phyloP scores from a whole-genome alignment of 2,888 invertebrate genomes.

The Cryptus viduatorius region DNA sequence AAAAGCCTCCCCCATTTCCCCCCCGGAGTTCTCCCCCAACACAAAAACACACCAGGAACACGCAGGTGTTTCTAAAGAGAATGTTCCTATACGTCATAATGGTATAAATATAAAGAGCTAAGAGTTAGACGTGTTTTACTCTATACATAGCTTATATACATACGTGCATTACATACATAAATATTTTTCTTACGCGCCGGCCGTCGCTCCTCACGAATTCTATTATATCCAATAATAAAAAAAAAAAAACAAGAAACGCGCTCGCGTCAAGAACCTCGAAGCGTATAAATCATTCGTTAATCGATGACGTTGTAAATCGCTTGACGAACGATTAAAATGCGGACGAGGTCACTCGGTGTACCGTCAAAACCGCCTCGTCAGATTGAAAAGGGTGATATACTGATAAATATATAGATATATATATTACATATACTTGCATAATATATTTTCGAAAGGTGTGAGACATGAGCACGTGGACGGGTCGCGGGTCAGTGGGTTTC shows the following conservation, averaged over 20 bases:
- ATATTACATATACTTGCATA: constrained; percentile 65
- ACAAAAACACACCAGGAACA: constrained; percentile 55
- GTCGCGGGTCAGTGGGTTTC: constrained; percentile 30
- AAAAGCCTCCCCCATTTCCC: constrained; percentile 10
- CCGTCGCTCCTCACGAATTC: constrained; percentile 66
- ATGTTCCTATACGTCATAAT: constrained; percentile 70
- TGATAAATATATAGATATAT: constrained; percentile 54
- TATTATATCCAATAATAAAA: constrained; percentile 52
- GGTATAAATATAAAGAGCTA: constrained; percentile 63
- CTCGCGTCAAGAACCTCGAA: constrained; percentile 6
- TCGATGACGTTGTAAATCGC: constrained; percentile 28
- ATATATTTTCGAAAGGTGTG: constrained; percentile 70
- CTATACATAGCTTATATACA: constrained; percentile 67
- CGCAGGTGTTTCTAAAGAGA: constrained; percentile 71
- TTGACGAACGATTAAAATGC: constrained; percentile 42
- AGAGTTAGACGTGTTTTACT: constrained; percentile 64
- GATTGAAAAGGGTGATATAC: constrained; percentile 47
- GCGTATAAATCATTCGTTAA: constrained; percentile 15
- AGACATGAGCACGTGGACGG: constrained; percentile 33
- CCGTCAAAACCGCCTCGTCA: constrained; percentile 51
- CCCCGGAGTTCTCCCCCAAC: constrained; percentile 19
- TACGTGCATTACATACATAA: constrained; percentile 66
- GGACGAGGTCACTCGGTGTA: constrained; percentile 32
- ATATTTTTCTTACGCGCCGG: constrained; percentile 71
- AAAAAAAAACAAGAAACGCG: constrained; percentile 16